These are phyloP conservation scores for Zhengitettix transpicula DNA, from an alignment of 2,888 invertebrate genomes.

Conservation along the genomic window DNA sequence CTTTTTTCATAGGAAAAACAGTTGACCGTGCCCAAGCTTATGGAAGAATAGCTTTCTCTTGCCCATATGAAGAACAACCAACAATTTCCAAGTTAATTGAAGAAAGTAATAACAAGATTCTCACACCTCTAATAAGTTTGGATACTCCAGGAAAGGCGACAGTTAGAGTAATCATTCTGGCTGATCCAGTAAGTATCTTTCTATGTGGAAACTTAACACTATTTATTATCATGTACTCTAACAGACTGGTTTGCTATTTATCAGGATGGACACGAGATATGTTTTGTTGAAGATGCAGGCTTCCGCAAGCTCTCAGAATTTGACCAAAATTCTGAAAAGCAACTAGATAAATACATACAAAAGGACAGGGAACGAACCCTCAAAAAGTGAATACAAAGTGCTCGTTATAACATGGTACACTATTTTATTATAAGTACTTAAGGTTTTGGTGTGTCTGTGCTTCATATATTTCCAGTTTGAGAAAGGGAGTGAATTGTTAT, in stretches of 20 bases:
- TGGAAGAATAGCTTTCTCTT: constrained; percentile 89
- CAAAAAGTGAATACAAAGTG: too few species aligned
- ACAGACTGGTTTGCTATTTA: constrained; percentile 10
- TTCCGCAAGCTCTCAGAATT: constrained; percentile 74
- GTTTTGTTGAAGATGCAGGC: constrained; percentile 94
- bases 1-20: constrained; percentile 30
- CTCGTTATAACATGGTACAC: too few species aligned
- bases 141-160: constrained; percentile 96
- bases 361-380: constrained; percentile 27
- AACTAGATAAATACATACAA: constrained; percentile 59
- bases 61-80: constrained; percentile 62
- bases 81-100: constrained; percentile 56
- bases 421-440: too few species aligned
- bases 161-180: constrained; percentile 87
- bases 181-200: constrained; percentile 56
- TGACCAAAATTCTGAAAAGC: constrained; percentile 66
- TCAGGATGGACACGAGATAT: constrained; percentile 90
- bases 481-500: too few species aligned
- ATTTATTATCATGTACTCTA: not conserved
- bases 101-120: constrained; percentile 51
- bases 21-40: constrained; percentile 79
- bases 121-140: constrained; percentile 79
- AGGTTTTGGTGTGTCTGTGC: too few species aligned
- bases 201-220: not conserved
- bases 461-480: too few species aligned